Evolutionary conservation across 2,113 vertebrate species (phyloP), one percentile per base, ranked within the genome.

Genomic region (Zosterops lateralis): DNA sequence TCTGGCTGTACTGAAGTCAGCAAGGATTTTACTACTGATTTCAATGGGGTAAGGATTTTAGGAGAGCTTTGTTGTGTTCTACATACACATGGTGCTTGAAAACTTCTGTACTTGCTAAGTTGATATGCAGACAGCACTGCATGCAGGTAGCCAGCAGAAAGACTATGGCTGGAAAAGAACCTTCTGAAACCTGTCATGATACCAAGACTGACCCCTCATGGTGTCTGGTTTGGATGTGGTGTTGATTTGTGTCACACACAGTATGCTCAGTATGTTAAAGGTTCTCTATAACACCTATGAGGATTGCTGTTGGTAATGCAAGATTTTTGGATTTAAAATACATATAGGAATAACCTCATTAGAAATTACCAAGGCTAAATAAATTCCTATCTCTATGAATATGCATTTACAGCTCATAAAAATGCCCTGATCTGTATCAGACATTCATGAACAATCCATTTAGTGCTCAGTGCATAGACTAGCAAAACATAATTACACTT

Each of bases 401-500:
- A 94, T 92, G 91, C 45, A 83, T 80, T 31, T 28, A 28, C 4
- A 26, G 42, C 48, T 92, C 29, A 61, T 65, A 80, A 90, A 87
- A 82, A 83, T 85, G 87, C 47, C 44, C 16, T 71, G 48, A 56
- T 85, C 45, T 76, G 10, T 38, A 64, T 92, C 64, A 95, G 67
- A 81, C 54, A 73, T 91, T 95, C 50, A 70, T 31, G 42, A 91
- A 60, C 53, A 65, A 66, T 76, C 28, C n/a, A 7, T 79, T 91
- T 76, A 44, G 7, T 76, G 53, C 73, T 84, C 14, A 57, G 25
- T 90, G 34, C 58, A 17, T 10, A 73, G 57, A 72, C 25, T 87
- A 72, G 66, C 20, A 81, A 84, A 68, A 38, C 17, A 3, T 92
- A 87, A 93, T 91, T 95, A 61, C 48, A 42, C 31, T 92, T 88